A percentile compares a stretch with the other conserved stretches of the same genome.
phyloP scores from a whole-genome alignment of 2,113 vertebrate species.

The Pholis gunnellus region DNA sequence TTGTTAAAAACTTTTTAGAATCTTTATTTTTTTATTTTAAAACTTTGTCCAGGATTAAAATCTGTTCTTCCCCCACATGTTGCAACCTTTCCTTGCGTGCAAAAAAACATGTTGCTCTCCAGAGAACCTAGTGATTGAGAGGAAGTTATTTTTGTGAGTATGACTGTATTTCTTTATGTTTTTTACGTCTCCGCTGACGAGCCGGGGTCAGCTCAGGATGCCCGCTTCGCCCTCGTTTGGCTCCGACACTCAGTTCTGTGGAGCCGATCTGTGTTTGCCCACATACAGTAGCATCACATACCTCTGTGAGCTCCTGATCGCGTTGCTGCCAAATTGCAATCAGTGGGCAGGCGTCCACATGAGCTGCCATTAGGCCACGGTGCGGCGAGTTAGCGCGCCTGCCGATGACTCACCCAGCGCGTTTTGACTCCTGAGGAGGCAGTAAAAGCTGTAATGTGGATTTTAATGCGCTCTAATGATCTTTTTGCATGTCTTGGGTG shows the following conservation, averaged over 20 bases:
- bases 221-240: constrained; percentile 47
- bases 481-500: constrained; percentile 59
- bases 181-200: constrained; percentile 3
- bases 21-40: too few relatives aligned
- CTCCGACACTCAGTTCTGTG: constrained; percentile 16
- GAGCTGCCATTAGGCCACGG: constrained; percentile 61
- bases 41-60: constrained; percentile 6
- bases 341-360: constrained; percentile 71
- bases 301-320: constrained; percentile 54
- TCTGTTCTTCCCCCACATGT: constrained; percentile 35
- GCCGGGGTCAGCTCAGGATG: constrained; percentile 51
- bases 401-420: constrained; percentile 71
- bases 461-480: constrained; percentile 82
- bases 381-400: constrained; percentile 38
- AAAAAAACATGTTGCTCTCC: constrained; percentile 40
- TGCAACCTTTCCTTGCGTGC: constrained; percentile 32
- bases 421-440: constrained; percentile 68
- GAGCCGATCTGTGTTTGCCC: constrained; percentile 54
- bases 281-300: constrained; percentile 54
- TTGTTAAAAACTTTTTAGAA: constrained; percentile 15
- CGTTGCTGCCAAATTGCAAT: constrained; percentile 61
- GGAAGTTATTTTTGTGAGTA: constrained; percentile 25
- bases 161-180: not conserved
- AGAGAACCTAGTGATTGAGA: constrained; percentile 41
- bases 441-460: constrained; percentile 79